Evolutionary conservation across 1,140 invertebrate genomes (phyloP).

Genomic region (Drosophila mojavensis): DNA sequence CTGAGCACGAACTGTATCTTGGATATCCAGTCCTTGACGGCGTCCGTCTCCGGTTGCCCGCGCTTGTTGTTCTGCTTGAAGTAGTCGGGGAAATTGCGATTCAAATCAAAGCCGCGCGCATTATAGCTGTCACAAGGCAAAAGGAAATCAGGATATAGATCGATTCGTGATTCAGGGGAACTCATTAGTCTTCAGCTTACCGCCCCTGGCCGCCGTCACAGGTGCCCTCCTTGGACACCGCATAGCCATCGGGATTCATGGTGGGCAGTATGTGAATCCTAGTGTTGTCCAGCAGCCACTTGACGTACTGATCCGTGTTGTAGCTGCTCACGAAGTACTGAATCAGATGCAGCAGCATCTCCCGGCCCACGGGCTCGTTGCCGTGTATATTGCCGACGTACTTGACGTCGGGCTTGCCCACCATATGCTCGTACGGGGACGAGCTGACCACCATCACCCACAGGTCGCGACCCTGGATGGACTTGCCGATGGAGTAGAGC

Average conservation of each 20-base stretch:
- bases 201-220: slow-evolving; percentile 94
- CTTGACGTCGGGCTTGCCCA: slow-evolving; percentile 96
- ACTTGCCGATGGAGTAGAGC: slow-evolving; percentile 95
- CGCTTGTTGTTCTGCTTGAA: slow-evolving; percentile 94
- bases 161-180: background rate
- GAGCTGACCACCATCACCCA: slow-evolving; percentile 98
- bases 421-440: slow-evolving; percentile 94
- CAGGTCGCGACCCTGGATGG: slow-evolving; percentile 95
- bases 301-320: slow-evolving; percentile 90
- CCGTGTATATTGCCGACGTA: slow-evolving; percentile 97
- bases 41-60: slow-evolving; percentile 95
- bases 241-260: slow-evolving; percentile 96
- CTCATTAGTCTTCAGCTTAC: slow-evolving; percentile 83
- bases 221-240: slow-evolving; percentile 93
- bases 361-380: slow-evolving; percentile 94
- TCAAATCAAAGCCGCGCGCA: slow-evolving; percentile 93
- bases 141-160: background rate
- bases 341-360: slow-evolving; percentile 94
- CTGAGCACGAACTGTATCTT: slow-evolving; percentile 96
- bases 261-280: slow-evolving; percentile 96
- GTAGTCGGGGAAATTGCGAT: slow-evolving; percentile 96
- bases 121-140: slow-evolving; percentile 88
- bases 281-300: slow-evolving; percentile 94
- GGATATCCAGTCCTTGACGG: slow-evolving; percentile 96
- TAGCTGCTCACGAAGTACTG: slow-evolving; percentile 94